Evolutionary conservation across 53 echinoderm and acorn worm species (phyloP), one percentile per base, ranked within the genome.

Genomic region (Temnopleurus reevesii): DNA sequence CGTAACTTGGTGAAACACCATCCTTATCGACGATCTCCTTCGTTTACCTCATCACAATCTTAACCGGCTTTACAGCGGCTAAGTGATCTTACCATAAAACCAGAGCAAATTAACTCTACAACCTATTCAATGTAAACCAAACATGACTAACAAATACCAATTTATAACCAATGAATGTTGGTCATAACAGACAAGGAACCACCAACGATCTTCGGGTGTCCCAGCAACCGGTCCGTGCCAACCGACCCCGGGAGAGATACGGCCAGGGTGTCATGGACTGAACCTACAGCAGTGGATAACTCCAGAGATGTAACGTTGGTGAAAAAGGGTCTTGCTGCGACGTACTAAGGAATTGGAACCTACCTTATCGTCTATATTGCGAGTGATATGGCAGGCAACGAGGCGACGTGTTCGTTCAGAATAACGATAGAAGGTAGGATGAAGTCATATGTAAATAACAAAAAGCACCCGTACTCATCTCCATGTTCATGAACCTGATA

Each of bases 271-370:
- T 55, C 55, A 35, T 94, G 94, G 94, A 41, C 17, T 2, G 92
- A 86, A 44, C 94, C 94, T 1, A 90, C 55, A 24, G 88, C 91
- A 9, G 56, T 80, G 3, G 94, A 94, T 47, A 94, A 94, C 83
- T 86, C 94, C 24, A 83, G 86, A 1, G 12, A 55, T 4, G 91
- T 77, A n/a, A 90, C 85, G 27, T 27, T 90, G 18, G 76, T 21
- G 12, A 55, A 81, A 1, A 56, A 86, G 12, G 43, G 66, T 46
- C 18, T 53, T 5, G 87, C 92, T 1, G 94, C 91, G 0, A 86
- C 91, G 30, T 55, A 53, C 9, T 94, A 91, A 65, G 49, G 60
- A 0, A 77, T 84, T 81, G 90, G 94, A 0, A 17, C 56, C 18
- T 83, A 87, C 24, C 51, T 77, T 3, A 90, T 94, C 1, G 23